Conservation (phyloP, 2,888 invertebrate species). For the Proisotoma minuta region DNA sequence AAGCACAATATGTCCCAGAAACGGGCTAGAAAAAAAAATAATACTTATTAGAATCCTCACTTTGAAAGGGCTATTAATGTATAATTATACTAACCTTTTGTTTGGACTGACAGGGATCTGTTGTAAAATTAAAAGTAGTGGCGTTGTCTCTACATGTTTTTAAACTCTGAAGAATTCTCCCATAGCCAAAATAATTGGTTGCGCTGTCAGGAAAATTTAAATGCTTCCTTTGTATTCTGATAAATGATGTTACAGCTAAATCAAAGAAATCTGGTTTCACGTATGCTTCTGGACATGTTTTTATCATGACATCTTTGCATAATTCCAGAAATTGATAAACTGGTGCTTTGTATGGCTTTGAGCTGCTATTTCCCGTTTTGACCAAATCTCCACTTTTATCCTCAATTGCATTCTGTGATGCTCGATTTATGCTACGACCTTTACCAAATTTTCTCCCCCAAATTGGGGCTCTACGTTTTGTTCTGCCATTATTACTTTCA, state of each 20-base stretch:
- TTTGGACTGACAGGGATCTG: not conserved
- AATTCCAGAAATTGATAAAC: constrained; percentile 34
- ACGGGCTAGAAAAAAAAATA: not conserved
- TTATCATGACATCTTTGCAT: constrained; percentile 31
- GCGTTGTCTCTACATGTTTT: constrained; percentile 8
- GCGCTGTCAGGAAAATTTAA: constrained; percentile 23
- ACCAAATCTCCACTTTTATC: not conserved
- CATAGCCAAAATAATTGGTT: constrained; percentile 16
- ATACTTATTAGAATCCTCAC: not conserved
- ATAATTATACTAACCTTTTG: not conserved
- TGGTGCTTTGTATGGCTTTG: constrained; percentile 11
- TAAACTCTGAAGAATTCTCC: constrained; percentile 13
- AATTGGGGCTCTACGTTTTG: not conserved
- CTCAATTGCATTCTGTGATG: not conserved
- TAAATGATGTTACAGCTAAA: constrained; percentile 28
- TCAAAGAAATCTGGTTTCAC: constrained; percentile 31
- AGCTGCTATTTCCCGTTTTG: not conserved
- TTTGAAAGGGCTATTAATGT: too few species aligned
- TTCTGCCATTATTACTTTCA: not conserved
- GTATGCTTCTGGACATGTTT: constrained; percentile 35
- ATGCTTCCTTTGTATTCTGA: constrained; percentile 21
- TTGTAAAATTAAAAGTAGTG: constrained; percentile 19
- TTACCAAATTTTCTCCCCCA: not conserved
- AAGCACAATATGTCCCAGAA: constrained; percentile 16
- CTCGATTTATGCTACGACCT: too few species aligned